Evolutionary conservation across 1,140 invertebrate genomes (phyloP).

Genomic region (Delia radicum): DNA sequence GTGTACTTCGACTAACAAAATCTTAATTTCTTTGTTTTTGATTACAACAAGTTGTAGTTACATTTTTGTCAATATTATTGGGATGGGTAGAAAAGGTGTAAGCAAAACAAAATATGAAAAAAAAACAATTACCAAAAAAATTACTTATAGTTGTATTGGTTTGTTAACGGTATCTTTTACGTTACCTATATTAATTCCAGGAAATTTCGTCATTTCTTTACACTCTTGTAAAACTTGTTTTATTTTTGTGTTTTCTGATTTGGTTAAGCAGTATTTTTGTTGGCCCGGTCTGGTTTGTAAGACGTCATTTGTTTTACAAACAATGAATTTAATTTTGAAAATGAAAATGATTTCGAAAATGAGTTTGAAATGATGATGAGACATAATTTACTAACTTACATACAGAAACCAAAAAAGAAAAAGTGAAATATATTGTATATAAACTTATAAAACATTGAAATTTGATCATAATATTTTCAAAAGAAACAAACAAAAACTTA

Average conservation of each 20-base stretch:
- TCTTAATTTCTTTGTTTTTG: no score
- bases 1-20: no score
- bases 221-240: neutral
- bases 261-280: neutral
- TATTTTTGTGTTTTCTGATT: neutral
- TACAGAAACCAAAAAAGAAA: no score
- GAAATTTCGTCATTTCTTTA: neutral
- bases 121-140: neutral
- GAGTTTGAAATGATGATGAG: neutral
- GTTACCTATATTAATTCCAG: constrained; percentile 1
- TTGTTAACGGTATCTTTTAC: neutral
- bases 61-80: no score
- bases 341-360: neutral
- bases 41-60: no score
- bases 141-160: neutral
- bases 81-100: no score
- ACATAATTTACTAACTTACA: no score
- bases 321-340: neutral
- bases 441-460: no score
- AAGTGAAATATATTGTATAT: no score
- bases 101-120: no score
- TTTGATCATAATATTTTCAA: no score
- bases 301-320: neutral
- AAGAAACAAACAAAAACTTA: no score
- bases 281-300: neutral